Conservation (phyloP, 1,140 invertebrate species). For the Marisa cornuarietis region DNA sequence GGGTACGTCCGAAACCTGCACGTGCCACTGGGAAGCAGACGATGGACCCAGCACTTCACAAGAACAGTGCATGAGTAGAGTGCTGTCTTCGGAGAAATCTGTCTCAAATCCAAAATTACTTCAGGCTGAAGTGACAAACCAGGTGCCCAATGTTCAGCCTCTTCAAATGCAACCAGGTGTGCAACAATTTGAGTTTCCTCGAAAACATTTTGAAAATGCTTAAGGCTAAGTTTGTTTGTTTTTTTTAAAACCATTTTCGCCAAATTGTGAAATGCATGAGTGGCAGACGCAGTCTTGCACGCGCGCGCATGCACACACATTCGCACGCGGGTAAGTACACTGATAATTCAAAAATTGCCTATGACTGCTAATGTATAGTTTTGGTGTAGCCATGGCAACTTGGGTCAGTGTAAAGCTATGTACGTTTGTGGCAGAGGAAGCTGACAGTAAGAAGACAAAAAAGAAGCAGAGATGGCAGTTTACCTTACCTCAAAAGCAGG, state of each 20-base stretch:
- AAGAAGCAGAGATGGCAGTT: conserved; percentile 3
- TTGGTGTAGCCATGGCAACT: too few relatives aligned
- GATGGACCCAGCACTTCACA: not conserved
- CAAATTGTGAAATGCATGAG: not conserved
- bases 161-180: not conserved
- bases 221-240: not conserved
- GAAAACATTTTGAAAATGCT: too few relatives aligned
- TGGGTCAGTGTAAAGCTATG: too few relatives aligned
- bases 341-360: too few relatives aligned
- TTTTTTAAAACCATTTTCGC: not conserved
- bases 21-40: not conserved
- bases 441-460: not conserved
- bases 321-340: not conserved
- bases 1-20: not conserved
- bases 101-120: not conserved
- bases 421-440: too few relatives aligned
- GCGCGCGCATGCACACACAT: not conserved
- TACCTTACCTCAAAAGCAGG: not conserved
- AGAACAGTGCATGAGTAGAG: not conserved
- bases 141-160: not conserved
- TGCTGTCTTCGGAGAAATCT: not conserved
- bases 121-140: not conserved
- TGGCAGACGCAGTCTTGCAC: not conserved
- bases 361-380: too few relatives aligned
- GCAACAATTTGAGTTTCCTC: too few relatives aligned